Base-by-base conservation (phyloP, 2,888 invertebrate species). In the Lissonota sp. region DNA sequence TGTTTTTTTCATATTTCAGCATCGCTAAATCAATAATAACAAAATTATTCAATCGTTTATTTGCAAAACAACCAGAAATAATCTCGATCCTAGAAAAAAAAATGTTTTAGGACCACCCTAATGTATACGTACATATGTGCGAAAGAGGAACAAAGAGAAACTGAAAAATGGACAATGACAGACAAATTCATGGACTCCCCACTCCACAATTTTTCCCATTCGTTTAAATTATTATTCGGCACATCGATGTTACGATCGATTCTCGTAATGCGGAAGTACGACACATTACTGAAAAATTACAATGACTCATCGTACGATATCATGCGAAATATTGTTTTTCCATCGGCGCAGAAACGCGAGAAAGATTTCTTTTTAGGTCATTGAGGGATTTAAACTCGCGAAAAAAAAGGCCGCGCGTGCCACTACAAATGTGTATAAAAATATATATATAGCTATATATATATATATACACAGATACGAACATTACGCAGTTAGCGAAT, bases 131-230 rank as follows among this genome's bases (percentile, higher is more conserved):
- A 26, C 26, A 26, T 26, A 26, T 26, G 26, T 3, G 26, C n/a
- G n/a, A 42, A 42, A 58, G 37, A 14, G 46, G 40, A 39, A 44
- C 14, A 6, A 60, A 14, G 42, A 53, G 42, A 16, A 46, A 16
- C 5, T 10, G 66, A 37, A 70, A 79, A 46, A 63, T 79, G 63
- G 79, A 83, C 81, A 81, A 81, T 81, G 83, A 83, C 83, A 79
- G 78, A 83, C 76, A 72, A 79, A 60, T 83, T 75, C 75, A 39
- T 46, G 57, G 16, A 26, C 57, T 63, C 57, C 79, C 74, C 44
- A 51, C 60, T 53, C 51, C 67, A 60, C 14, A 57, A 51, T 58
- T 60, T 74, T 67, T 53, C 57, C 46, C n/a, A n/a, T n/a, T n/a
- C 58, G 46, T 58, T 12, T 58, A 60, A 51, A 44, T 73, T 73